Base-by-base conservation (phyloP, 2,797 vertebrate species). In the Channa striata region DNA sequence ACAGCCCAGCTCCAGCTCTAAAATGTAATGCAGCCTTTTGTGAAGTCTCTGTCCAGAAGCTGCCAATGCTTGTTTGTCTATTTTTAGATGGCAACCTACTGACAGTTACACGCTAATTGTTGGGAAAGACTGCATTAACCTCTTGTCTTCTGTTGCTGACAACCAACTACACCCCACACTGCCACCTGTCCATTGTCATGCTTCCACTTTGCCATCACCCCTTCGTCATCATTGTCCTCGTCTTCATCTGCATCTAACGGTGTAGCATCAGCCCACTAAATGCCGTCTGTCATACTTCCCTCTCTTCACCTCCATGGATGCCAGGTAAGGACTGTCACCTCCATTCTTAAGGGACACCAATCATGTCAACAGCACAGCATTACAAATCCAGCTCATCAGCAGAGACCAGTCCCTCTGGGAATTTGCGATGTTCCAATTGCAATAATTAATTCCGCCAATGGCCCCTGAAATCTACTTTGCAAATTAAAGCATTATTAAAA, bases 271-370 rank as follows among this genome's bases (percentile, higher is more conserved):
- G 72, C 80, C 78, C 75, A 77, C 76, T 90, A 83, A 84, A 83
- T 72, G 77, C 72, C 65, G 56, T 93, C 86, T 89, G 67, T 91
- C 92, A 86, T 69, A 40, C 49, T 17, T 53, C 46, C 37, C 49
- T 16, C 19, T n/a, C 23, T 36, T 44, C 64, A 68, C 63, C 36
- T 2, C 63, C 57, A 34, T 59, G 34, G 70, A 58, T 25, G 30
- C 71, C 87, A 93, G 93, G 93, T 94, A 93, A 92, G 94, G 72
- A 89, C 83, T 72, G 80, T 85, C 89, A 83, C 76, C 59, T 52
- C 57, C 71, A 69, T 68, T 65, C 83, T 74, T 64, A 43, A 65
- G 62, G 72, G 63, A 78, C 72, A 85, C 59, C 65, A 67, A 60
- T 86, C 85, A 86, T 69, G 82, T 80, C 82, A 79, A 48, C 77